A percentile compares a stretch with the other conserved stretches of the same genome.
Evolutionary conservation across 2,797 vertebrate species (phyloP).

Genomic region (Euphonia xanthogaster): DNA sequence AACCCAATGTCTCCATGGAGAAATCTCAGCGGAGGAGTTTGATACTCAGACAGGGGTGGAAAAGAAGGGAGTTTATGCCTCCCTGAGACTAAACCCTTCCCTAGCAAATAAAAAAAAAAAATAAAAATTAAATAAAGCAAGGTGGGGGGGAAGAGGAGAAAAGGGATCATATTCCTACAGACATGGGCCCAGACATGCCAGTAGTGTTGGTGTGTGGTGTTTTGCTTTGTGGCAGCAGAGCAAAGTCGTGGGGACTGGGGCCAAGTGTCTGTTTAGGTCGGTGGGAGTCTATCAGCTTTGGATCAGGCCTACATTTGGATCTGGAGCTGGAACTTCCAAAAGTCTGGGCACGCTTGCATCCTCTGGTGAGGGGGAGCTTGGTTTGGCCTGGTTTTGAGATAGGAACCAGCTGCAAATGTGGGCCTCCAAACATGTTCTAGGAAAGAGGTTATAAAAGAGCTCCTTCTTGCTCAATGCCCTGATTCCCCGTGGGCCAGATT

Average conservation of each 20-base stretch:
- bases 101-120: background rate
- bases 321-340: conserved; percentile 10
- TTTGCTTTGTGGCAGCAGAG: background rate
- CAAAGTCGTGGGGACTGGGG: background rate
- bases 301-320: background rate
- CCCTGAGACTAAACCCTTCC: conserved; percentile 24
- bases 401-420: conserved; percentile 55
- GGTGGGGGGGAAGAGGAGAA: background rate
- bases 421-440: conserved; percentile 50
- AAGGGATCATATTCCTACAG: background rate
- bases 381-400: conserved; percentile 43
- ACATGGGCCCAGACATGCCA: background rate
- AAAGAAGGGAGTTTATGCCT: conserved; percentile 45
- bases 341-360: background rate
- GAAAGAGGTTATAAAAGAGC: conserved; percentile 54
- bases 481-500: background rate
- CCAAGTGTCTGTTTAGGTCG: conserved; percentile 23
- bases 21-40: conserved; percentile 44
- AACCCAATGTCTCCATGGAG: conserved; percentile 68
- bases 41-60: conserved; percentile 25
- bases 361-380: conserved; percentile 19
- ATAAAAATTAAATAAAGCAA: background rate
- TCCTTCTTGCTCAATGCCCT: conserved; percentile 45
- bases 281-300: conserved; percentile 1
- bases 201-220: background rate